A percentile compares a stretch with the other conserved stretches of the same genome.
phyloP scores from a whole-genome alignment of 37 sponge, comb jelly and placozoan genomes.

The Aphrocallistes beatrix region DNA sequence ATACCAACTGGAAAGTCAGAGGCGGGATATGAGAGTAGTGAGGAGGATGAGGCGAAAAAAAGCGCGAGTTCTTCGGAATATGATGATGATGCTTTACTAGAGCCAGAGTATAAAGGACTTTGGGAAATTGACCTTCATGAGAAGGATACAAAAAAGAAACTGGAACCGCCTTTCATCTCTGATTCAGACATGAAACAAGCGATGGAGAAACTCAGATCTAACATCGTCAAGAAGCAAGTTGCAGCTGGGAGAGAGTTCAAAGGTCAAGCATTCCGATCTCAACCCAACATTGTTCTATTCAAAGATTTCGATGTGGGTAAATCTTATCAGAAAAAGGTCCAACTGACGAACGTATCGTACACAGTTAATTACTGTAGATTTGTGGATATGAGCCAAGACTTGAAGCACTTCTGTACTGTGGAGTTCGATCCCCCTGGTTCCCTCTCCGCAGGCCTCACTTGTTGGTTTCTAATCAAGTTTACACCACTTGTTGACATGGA shows the following conservation, averaged over 20 bases:
- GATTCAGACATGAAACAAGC: constrained; percentile 40
- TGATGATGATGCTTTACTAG: constrained; percentile 18
- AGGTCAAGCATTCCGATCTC: constrained; percentile 22
- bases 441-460: constrained; percentile 88
- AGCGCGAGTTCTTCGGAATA: neutral
- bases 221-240: constrained; percentile 56
- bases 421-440: constrained; percentile 74
- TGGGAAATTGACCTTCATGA: constrained; percentile 22
- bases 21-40: neutral
- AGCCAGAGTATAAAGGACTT: constrained; percentile 44
- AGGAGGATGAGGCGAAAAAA: neutral
- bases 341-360: constrained; percentile 91
- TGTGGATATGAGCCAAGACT: constrained; percentile 44
- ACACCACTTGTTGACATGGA: constrained; percentile 59
- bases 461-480: constrained; percentile 65
- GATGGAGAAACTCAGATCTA: constrained; percentile 46
- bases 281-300: neutral
- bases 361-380: constrained; percentile 70
- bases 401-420: constrained; percentile 55
- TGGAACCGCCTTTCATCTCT: neutral
- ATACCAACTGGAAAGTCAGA: neutral
- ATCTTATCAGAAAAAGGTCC: constrained; percentile 32
- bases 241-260: constrained; percentile 82
- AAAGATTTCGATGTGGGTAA: constrained; percentile 69
- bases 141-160: neutral